Evolutionary conservation across 2,113 vertebrate species (phyloP).

Genomic region (Trichomycterus rosablanca): DNA sequence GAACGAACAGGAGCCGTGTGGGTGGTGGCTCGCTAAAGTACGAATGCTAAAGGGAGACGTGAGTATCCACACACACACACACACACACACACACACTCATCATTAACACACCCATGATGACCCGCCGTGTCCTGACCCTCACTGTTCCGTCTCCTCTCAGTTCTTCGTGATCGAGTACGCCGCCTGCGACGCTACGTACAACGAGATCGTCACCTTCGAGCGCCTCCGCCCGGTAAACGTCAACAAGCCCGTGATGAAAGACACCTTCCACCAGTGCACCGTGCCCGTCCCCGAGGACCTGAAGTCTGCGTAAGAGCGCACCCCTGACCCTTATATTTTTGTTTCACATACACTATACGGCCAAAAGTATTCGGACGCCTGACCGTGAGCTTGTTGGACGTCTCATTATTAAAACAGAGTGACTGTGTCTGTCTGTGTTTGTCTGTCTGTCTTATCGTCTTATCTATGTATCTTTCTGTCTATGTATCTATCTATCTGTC

Average conservation of each 20-base stretch:
- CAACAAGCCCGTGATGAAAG: conserved; percentile 75
- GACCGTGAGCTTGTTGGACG: too few relatives aligned
- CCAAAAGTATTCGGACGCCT: too few relatives aligned
- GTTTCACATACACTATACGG: too few relatives aligned
- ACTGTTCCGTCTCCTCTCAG: conserved; percentile 53
- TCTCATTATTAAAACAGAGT: too few relatives aligned
- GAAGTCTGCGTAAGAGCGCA: conserved; percentile 65
- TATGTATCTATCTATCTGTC: too few relatives aligned
- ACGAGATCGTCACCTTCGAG: conserved; percentile 85
- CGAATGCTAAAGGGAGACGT: conserved; percentile 91
- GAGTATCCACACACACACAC: conserved; percentile 64
- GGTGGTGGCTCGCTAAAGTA: conserved; percentile 88
- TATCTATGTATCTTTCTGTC: too few relatives aligned
- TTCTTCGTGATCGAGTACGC: conserved; percentile 91
- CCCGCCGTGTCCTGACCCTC: neutral
- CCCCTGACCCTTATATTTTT: too few relatives aligned
- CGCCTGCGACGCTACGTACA: conserved; percentile 84
- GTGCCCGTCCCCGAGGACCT: conserved; percentile 84
- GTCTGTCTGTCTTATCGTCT: too few relatives aligned
- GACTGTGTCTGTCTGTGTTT: too few relatives aligned
- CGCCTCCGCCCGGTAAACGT: conserved; percentile 82
- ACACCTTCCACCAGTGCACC: conserved; percentile 78
- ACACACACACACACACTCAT: too few relatives aligned
- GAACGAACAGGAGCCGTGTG: conserved; percentile 84
- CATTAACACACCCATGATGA: neutral